Evolutionary conservation across 2,113 vertebrate genomes (phyloP), one percentile per base, ranked within the genome.

Genomic region (Sturnira hondurensis): DNA sequence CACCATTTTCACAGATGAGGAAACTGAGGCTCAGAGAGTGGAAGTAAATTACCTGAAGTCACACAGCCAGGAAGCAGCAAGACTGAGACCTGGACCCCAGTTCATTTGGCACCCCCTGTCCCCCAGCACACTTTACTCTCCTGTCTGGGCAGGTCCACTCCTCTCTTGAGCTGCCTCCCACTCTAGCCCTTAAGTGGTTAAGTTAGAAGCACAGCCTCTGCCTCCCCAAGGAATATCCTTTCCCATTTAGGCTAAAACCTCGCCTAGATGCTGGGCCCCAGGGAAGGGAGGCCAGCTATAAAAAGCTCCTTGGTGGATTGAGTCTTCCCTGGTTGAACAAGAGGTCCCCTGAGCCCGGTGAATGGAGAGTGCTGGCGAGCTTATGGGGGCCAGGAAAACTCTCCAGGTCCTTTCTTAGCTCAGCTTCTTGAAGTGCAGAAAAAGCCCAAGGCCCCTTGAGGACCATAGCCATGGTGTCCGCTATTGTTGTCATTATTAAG

Each of bases 271-370:
- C 93, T 93, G 36, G 56, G 31, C 47, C 89, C 10, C 1, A 86
- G 97, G 93, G 96, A 97, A 94, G 71, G 86, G 58, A 73, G 84
- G 77, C 86, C 91, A 81, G 77, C 95, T 98, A 95, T 96, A 97
- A 97, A 98, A 97, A 97, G 58, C 94, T 56, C 87, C 61, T 65
- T 68, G 68, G 93, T 84, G 87, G 73, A 36, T 91, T 93, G 85
- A 45, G 83, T 14, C 15, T 93, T 87, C 81, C 74, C 85, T 47
- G 95, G 26, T 95, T 61, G 56, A 20, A 7, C 90, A 86, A n/a
- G 85, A 73, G 68, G 54, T 43, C 96, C 67, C 95, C 47, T 65
- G 96, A 86, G 96, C 31, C 78, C 93, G 41, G 15, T 45, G 84
- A 77, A 96, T 93, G 83, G 82, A 82, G 89, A 93, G 67, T 88